Conservation (phyloP, 2,888 invertebrate genomes). For the Xanthia icteritia region DNA sequence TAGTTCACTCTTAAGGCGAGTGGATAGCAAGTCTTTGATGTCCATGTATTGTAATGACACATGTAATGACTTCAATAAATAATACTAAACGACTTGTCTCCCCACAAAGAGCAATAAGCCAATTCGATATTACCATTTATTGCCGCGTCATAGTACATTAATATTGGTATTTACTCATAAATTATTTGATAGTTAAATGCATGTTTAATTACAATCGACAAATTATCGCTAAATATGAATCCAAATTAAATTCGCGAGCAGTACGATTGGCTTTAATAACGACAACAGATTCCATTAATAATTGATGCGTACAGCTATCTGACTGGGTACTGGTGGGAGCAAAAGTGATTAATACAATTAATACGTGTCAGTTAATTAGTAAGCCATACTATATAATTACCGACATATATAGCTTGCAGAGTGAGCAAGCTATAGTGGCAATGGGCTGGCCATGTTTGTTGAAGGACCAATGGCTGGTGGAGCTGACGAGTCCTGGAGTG, state of each 20-base stretch:
- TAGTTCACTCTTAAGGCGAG: no score
- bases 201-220: conserved; percentile 57
- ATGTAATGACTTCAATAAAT: conserved; percentile 4
- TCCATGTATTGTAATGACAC: no score
- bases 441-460: neutral
- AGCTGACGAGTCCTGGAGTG: neutral
- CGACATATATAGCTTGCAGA: neutral
- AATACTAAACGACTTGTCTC: neutral
- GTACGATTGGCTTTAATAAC: conserved; percentile 71
- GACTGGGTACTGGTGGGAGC: conserved; percentile 48
- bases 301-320: conserved; percentile 72
- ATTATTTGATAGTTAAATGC: conserved; percentile 47
- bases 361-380: conserved; percentile 24
- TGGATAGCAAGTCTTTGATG: no score
- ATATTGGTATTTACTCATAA: conserved; percentile 45
- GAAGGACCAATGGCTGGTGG: neutral
- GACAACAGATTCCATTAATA: conserved; percentile 73
- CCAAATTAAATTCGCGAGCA: conserved; percentile 64
- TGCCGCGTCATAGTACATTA: conserved; percentile 28
- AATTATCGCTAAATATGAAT: conserved; percentile 64
- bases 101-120: conserved; percentile 1
- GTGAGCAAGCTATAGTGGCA: no score
- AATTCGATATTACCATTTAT: conserved; percentile 8
- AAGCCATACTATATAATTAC: neutral
- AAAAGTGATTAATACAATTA: conserved; percentile 34